Evolutionary conservation across 2,113 vertebrate species (phyloP).

Genomic region (Genyomyrus donnyi): DNA sequence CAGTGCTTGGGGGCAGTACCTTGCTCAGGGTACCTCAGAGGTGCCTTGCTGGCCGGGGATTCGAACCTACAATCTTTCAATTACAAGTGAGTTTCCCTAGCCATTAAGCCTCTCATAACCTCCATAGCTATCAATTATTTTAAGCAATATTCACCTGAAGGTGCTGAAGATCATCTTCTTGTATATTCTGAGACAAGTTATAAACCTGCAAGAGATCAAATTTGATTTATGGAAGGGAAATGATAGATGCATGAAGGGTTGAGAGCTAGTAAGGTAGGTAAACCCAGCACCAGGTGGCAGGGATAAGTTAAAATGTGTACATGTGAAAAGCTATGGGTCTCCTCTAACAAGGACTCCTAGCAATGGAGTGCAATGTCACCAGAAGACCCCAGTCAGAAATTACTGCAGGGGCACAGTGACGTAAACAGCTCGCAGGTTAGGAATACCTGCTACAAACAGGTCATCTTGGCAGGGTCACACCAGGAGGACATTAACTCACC

Average conservation of each 20-base stretch:
- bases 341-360: background rate
- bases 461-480: background rate
- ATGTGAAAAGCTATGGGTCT: background rate
- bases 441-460: background rate
- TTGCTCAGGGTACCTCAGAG: too few species aligned
- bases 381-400: background rate
- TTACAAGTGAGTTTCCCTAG: too few species aligned
- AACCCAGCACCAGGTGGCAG: background rate
- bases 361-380: background rate
- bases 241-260: background rate
- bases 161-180: constrained; percentile 97
- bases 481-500: constrained; percentile 54
- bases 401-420: background rate
- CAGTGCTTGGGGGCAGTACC: too few species aligned
- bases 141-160: constrained; percentile 70
- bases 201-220: constrained; percentile 70
- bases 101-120: background rate
- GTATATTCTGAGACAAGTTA: constrained; percentile 96
- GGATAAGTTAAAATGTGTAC: background rate
- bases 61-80: too few species aligned
- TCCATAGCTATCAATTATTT: background rate
- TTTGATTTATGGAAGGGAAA: background rate
- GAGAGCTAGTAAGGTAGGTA: background rate
- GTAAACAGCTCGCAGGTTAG: background rate
- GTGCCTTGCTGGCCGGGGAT: too few species aligned